Conservation (phyloP, 2,113 vertebrate species). For the Jacana jacana region DNA sequence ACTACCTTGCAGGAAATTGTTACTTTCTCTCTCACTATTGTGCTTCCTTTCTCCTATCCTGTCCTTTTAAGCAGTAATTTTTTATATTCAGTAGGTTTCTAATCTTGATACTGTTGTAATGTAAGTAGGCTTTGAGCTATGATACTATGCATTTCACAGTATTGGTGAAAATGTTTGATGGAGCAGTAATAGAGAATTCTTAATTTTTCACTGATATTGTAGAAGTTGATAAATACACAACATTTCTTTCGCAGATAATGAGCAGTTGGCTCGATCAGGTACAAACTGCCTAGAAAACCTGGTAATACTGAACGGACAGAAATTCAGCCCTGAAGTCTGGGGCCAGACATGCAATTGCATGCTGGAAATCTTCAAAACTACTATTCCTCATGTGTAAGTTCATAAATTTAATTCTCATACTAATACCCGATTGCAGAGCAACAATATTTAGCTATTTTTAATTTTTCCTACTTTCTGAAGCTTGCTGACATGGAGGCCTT, state of each 20-base stretch:
- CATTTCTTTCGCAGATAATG: slow-evolving; percentile 83
- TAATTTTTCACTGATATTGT: neutral
- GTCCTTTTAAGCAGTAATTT: neutral
- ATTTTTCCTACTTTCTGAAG: slow-evolving; percentile 61
- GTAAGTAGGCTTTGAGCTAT: neutral
- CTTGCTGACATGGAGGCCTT: slow-evolving; percentile 93
- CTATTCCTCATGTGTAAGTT: slow-evolving; percentile 87
- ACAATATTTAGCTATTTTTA: neutral
- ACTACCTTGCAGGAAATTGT: neutral
- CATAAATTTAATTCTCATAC: neutral
- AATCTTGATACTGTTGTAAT: neutral
- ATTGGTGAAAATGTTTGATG: neutral
- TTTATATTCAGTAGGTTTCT: neutral
- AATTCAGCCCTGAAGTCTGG: slow-evolving; percentile 95
- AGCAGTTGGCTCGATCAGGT: slow-evolving; percentile 95
- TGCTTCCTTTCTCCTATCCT: neutral
- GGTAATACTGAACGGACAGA: slow-evolving; percentile 95
- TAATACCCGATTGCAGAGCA: neutral
- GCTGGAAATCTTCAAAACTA: slow-evolving; percentile 96
- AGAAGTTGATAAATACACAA: neutral
- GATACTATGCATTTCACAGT: neutral
- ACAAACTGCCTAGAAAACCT: slow-evolving; percentile 97
- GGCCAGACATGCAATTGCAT: slow-evolving; percentile 92
- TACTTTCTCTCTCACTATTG: no score
- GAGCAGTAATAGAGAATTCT: neutral